These are phyloP conservation scores for Bos javanicus DNA, from an alignment of 2,113 vertebrate species.

Conservation along the genomic window DNA sequence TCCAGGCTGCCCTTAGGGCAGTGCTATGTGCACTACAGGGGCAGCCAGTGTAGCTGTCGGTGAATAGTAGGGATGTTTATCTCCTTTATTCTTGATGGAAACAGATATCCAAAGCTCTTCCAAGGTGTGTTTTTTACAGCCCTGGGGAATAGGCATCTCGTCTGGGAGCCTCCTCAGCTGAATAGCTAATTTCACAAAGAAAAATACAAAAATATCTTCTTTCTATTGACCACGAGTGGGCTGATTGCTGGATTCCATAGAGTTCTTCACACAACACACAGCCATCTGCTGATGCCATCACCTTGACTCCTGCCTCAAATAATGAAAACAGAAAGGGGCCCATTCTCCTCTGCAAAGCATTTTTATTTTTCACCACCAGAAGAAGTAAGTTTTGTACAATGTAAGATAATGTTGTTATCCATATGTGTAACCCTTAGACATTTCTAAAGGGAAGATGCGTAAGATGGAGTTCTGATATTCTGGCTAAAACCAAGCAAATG, in stretches of 20 bases:
- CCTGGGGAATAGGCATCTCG: not conserved
- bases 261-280: too few relatives aligned
- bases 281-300: too few relatives aligned
- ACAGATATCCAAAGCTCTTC: not conserved
- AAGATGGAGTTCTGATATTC: not conserved
- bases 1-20: not conserved
- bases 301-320: not conserved
- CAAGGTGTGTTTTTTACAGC: not conserved
- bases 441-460: accelerated
- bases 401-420: not conserved
- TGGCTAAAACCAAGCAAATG: not conserved
- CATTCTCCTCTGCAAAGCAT: not conserved
- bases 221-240: not conserved
- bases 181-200: not conserved
- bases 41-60: accelerated
- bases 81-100: not conserved
- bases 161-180: accelerated
- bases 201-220: not conserved
- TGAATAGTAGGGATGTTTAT: accelerated
- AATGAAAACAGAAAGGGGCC: not conserved
- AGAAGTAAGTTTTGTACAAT: not conserved
- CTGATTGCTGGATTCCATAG: accelerated
- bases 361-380: not conserved
- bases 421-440: accelerated
- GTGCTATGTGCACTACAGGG: accelerated